phyloP scores from a whole-genome alignment of 2,797 vertebrate genomes.

The Tragopan temminckii region DNA sequence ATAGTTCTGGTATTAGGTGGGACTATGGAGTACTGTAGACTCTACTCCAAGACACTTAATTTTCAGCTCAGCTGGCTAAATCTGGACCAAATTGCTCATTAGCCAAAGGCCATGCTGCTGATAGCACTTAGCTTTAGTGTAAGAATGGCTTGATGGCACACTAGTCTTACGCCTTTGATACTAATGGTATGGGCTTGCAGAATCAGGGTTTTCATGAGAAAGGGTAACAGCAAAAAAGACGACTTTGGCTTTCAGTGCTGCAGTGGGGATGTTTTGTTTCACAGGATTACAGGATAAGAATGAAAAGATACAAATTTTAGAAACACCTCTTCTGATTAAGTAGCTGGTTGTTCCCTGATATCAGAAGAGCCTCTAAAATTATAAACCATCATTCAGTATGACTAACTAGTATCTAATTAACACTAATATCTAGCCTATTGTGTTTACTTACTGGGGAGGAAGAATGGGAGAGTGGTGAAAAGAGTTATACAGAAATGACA shows the following conservation, averaged over 20 bases:
- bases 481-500: neutral
- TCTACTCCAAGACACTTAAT: neutral
- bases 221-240: neutral
- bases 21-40: neutral
- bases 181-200: neutral
- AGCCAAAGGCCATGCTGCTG: neutral
- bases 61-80: neutral
- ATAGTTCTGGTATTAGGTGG: neutral
- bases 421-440: neutral
- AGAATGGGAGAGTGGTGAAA: neutral
- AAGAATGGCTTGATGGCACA: neutral
- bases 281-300: neutral
- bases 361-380: neutral
- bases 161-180: fast-evolving
- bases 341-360: neutral
- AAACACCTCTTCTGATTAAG: neutral
- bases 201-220: neutral
- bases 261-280: neutral
- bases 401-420: neutral
- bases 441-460: neutral
- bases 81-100: neutral
- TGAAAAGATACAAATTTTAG: neutral
- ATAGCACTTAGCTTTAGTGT: neutral
- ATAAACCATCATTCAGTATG: neutral
- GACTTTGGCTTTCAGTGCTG: neutral